Base-by-base conservation (phyloP, 1,140 invertebrate species). In the Saccostrea echinata region DNA sequence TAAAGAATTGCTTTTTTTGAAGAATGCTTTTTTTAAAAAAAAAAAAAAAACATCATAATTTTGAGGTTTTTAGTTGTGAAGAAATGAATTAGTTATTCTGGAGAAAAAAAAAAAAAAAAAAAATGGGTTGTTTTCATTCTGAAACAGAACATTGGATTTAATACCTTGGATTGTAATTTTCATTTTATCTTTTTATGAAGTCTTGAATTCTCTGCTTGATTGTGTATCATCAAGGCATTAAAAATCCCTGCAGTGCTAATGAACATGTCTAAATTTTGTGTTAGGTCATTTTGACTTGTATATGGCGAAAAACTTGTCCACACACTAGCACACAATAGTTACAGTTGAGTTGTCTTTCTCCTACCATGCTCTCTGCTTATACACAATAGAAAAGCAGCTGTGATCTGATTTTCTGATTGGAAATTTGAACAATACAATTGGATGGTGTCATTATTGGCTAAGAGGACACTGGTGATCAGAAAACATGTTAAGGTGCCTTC, bases 301-400 rank as follows among this genome's bases (percentile, higher is more conserved):
- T 76, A 76, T 76, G 68, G 68, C 33, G 68, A 76, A 76, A 76
- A 76, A 76, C 68, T 76, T 76, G 68, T 76, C 68, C 68, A 76
- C 68, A 76, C 68, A 33, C 11, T 27, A 76, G 68, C 68, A 76
- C 13, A 33, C 68, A 71, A 21, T n/a, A 71, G 24, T 71, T 24
- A 13, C 64, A 76, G 30, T 30, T 27, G 68, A 33, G 68, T 76
- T 76, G 27, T 76, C 11, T 76, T 21, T 76, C 68, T 76, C 27
- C 68, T 33, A 76, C 27, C 68, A 76, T 61, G 55, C 55, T 21
- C 18, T 30, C 24, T 76, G 68, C 68, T 76, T 16, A 33, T 24
- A 76, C 24, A 30, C 68, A 76, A 30, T 27, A 16, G 68, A 76
- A 76, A 30, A 30, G 24, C 68, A 76, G 13, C 68, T 33, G 30